Conservation (phyloP, 92 coral and sea anemone species). For the Epizoanthus ramosus region DNA sequence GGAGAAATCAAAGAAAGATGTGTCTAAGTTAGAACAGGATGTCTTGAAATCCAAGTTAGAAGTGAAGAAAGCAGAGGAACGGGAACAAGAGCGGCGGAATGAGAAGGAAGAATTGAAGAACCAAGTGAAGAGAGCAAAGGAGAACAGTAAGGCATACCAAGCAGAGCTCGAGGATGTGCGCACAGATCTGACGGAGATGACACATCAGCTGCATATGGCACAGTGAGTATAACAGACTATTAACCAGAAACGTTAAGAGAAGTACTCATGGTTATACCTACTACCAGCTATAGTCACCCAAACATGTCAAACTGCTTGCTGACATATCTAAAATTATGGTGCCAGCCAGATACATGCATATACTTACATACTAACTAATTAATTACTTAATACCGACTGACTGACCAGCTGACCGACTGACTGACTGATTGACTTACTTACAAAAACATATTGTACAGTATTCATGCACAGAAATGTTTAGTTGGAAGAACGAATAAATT, state of each 20-base stretch:
- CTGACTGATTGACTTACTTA: no score
- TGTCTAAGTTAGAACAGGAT: constrained; percentile 63
- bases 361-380: no score
- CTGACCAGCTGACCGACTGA: no score
- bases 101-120: constrained; percentile 66
- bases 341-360: no score
- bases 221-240: constrained; percentile 59
- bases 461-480: no score
- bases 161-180: constrained; percentile 81
- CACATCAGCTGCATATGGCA: constrained; percentile 75
- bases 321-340: neutral
- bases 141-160: constrained; percentile 58
- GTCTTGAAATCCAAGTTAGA: constrained; percentile 68
- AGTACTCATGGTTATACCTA: neutral
- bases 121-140: constrained; percentile 72
- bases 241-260: neutral
- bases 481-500: no score
- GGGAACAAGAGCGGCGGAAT: constrained; percentile 57
- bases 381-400: no score
- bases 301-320: neutral
- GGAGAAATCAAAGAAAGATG: constrained; percentile 66
- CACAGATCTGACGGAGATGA: constrained; percentile 80
- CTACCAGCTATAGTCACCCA: neutral
- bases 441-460: no score
- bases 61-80: constrained; percentile 75